phyloP scores from a whole-genome alignment of 2,888 invertebrate species.

The Eupithecia pulchellata region DNA sequence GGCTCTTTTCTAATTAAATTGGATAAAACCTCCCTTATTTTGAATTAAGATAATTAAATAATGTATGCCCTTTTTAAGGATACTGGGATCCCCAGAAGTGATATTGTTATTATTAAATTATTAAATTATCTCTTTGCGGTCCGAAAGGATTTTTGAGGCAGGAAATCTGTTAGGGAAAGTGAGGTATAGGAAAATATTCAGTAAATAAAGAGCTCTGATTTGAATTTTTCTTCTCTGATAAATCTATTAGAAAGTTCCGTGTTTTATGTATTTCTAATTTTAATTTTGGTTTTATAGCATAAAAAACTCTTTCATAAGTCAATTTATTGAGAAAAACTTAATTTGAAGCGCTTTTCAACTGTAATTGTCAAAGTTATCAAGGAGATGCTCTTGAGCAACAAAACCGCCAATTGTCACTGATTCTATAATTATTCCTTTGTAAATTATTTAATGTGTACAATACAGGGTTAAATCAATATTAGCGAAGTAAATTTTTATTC shows the following conservation, averaged over 20 bases:
- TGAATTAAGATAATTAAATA: constrained; percentile 43
- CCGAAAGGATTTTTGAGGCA: constrained; percentile 36
- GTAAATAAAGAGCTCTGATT: neutral
- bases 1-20: constrained; percentile 41
- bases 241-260: no score
- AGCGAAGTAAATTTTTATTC: no score
- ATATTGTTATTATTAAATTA: constrained; percentile 43
- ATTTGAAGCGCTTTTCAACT: no score
- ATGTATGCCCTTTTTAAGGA: constrained; percentile 42
- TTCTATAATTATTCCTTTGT: no score
- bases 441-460: no score
- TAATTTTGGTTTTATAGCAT: neutral
- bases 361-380: no score
- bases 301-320: neutral
- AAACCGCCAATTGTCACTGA: no score
- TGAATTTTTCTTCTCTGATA: neutral
- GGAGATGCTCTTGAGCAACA: no score
- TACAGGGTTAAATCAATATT: no score
- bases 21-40: constrained; percentile 40
- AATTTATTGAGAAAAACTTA: no score
- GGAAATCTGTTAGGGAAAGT: constrained; percentile 5
- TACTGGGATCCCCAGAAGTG: constrained; percentile 29
- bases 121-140: constrained; percentile 43
- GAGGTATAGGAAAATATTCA: neutral
- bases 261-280: no score